Evolutionary conservation across 2,797 vertebrate species (phyloP), one percentile per base, ranked within the genome.

Genomic region (Pelobates cultripes): DNA sequence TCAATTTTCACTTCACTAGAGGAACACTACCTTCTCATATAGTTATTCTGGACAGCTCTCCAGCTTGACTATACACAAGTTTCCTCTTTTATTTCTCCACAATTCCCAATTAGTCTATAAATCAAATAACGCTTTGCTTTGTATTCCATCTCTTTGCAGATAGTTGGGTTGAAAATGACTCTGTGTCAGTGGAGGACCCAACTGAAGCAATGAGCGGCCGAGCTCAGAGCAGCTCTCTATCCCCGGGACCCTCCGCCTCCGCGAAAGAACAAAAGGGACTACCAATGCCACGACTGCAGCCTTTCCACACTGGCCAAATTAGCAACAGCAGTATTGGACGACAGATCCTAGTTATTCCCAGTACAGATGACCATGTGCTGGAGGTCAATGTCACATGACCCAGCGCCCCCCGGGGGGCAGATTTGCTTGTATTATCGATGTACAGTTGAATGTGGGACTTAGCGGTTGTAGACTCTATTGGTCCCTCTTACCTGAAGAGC

Each of bases 331-430:
- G 96, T 87, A 87, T 88, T 0, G 90, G 95, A 0, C 91, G 77
- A 80, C 98, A 99, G 88, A 93, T 99, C 79, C 92, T 99, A 53
- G 97, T 99, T 87, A 92, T 99, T 85, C 98, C 98, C 75, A 92
- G 95, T 90, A 94, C 93, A 41, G 97, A 99, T 0, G 95, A 98
- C 92, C 97, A 98, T 14, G 95, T 99, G 87, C 94, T 99, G 85
- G 97, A 99, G 90, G 96, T 99, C 89, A 99, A 95, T 0, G 93
- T 97, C 28, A 99, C 98, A 92, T 99, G 98, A 99, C 82, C 51
- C 79, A 67, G 17, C n/a, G 86, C 2, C 15, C 40, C n/a, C 0
- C 85, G 77, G 78, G 84, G 63, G 88, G 86, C 87, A 84, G 79
- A 87, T 70, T 17, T 64, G 84, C 84, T 85, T 87, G 89, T 87